These are phyloP conservation scores for Patella ulyssiponensis DNA, from an alignment of 2,888 invertebrate genomes.

Conservation along the genomic window DNA sequence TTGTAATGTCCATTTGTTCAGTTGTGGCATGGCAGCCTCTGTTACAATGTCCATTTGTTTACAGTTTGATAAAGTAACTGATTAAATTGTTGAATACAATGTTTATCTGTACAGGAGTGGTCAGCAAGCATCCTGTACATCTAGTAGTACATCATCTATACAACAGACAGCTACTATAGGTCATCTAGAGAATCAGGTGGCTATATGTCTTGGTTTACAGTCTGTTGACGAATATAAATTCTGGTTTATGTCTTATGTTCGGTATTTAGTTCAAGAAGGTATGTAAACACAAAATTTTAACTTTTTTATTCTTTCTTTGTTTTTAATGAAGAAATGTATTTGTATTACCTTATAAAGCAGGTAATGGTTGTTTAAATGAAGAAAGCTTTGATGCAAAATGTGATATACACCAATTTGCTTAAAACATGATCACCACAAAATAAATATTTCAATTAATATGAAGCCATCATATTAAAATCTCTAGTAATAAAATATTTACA, in stretches of 20 bases:
- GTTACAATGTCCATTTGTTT: too few relatives aligned
- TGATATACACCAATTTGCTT: not conserved
- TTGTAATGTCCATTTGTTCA: too few relatives aligned
- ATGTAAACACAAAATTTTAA: conserved; percentile 35
- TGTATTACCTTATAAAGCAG: not conserved
- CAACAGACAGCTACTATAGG: conserved; percentile 71
- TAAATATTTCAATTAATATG: too few relatives aligned
- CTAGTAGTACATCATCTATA: conserved; percentile 56
- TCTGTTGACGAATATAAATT: conserved; percentile 83
- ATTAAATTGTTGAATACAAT: too few relatives aligned
- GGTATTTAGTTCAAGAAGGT: conserved; percentile 81
- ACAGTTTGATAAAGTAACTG: too few relatives aligned
- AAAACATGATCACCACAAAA: too few relatives aligned
- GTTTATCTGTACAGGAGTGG: conserved; percentile 36
- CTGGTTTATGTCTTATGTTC: conserved; percentile 80
- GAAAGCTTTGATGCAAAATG: not conserved
- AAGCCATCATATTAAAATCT: too few relatives aligned
- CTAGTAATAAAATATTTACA: conserved; percentile 46
- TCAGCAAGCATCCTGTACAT: conserved; percentile 52
- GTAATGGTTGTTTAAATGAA: not conserved
- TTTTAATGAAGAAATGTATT: not conserved
- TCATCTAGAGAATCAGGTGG: conserved; percentile 81
- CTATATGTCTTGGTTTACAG: conserved; percentile 80
- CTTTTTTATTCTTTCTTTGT: not conserved
- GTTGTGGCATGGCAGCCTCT: too few relatives aligned